Conservation (phyloP, 2,113 vertebrate species). For the Tetraodon nigroviridis region DNA sequence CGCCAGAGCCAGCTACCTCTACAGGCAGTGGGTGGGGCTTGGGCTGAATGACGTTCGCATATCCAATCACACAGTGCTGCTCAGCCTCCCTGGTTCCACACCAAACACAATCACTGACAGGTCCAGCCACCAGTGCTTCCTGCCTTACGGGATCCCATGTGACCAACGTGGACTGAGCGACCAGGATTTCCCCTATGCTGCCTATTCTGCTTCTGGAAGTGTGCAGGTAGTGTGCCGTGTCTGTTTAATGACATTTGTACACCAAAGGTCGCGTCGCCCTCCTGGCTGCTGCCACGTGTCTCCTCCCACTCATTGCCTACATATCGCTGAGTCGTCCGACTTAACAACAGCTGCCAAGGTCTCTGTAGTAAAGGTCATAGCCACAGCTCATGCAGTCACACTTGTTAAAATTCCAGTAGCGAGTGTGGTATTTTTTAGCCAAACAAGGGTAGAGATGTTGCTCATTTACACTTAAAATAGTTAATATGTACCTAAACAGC, state of each 20-base stretch:
- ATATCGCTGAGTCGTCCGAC: background rate
- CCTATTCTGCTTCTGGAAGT: constrained; percentile 88
- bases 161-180: constrained; percentile 52
- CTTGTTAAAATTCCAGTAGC: background rate
- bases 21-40: constrained; percentile 79
- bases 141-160: constrained; percentile 81
- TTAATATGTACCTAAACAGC: too few relatives aligned
- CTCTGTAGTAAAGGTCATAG: constrained; percentile 17
- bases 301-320: background rate
- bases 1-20: constrained; percentile 73
- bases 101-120: constrained; percentile 82
- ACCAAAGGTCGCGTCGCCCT: constrained; percentile 10
- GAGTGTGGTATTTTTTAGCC: background rate
- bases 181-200: constrained; percentile 78
- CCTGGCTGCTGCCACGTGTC: background rate
- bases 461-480: too few relatives aligned
- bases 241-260: background rate
- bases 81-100: constrained; percentile 79
- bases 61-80: constrained; percentile 85
- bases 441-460: background rate
- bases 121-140: constrained; percentile 79
- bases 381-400: constrained; percentile 8
- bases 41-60: constrained; percentile 82
- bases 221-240: constrained; percentile 78
- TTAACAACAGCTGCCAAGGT: background rate